Evolutionary conservation across 2,113 vertebrate genomes (phyloP).

Genomic region (Candoia aspera): DNA sequence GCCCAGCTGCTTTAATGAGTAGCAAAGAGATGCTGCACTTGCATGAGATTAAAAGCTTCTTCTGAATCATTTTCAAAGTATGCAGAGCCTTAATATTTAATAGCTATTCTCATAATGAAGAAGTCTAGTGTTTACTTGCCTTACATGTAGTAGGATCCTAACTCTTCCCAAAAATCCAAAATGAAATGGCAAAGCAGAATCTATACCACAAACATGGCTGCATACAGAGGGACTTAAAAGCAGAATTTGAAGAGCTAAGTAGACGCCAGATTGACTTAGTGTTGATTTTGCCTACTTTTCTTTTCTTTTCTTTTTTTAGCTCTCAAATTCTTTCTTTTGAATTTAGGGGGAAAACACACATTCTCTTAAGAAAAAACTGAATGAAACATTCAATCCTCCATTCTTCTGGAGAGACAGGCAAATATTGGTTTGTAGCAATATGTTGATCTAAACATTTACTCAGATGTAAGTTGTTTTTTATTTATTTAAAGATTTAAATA

Average conservation of each 20-base stretch:
- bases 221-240: not conserved
- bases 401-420: not conserved
- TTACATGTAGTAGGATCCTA: not conserved
- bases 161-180: not conserved
- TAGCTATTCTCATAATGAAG: not conserved
- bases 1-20: not conserved
- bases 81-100: not conserved
- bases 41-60: not conserved
- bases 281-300: no score
- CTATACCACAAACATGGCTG: not conserved
- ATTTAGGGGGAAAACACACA: not conserved
- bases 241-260: not conserved
- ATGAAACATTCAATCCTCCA: not conserved
- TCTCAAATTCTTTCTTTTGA: no score
- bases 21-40: not conserved
- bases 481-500: not conserved
- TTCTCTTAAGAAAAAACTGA: not conserved
- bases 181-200: not conserved
- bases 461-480: no score
- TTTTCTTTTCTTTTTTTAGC: no score
- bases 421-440: not conserved
- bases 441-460: not conserved
- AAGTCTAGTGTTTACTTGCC: not conserved
- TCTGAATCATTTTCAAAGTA: not conserved
- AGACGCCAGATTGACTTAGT: not conserved